Evolutionary conservation across 2,888 invertebrate species (phyloP).

Genomic region (Leuctra nigra): DNA sequence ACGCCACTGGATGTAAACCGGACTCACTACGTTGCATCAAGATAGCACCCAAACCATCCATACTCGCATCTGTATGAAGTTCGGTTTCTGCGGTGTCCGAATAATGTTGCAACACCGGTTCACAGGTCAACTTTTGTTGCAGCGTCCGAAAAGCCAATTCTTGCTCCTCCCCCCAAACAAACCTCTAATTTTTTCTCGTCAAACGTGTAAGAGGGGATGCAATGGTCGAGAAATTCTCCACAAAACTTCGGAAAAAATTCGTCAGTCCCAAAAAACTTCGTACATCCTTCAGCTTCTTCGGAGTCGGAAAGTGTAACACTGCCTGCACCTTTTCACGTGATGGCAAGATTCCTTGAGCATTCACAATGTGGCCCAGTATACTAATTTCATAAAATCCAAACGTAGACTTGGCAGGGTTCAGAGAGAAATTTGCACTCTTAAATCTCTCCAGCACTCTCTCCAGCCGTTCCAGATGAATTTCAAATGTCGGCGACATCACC

Average conservation of each 20-base stretch:
- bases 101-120: constrained; percentile 28
- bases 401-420: not conserved
- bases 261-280: not conserved
- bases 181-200: constrained; percentile 6
- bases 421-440: not conserved
- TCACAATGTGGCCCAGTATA: not conserved
- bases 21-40: not conserved
- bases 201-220: not conserved
- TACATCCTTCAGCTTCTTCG: not conserved
- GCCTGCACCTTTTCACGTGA: not conserved
- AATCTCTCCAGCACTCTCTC: not conserved
- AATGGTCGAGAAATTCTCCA: not conserved
- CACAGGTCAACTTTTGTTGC: constrained; percentile 21
- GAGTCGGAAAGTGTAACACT: not conserved
- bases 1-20: not conserved
- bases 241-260: not conserved
- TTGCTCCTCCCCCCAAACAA: constrained; percentile 12
- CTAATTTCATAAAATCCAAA: not conserved
- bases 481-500: not conserved
- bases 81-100: constrained; percentile 10
- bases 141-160: constrained; percentile 18
- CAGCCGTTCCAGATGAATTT: not conserved
- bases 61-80: constrained; percentile 5
- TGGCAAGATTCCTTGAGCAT: not conserved
- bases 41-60: constrained; percentile 14